Percentiles rank a stretch among this genome's conserved stretches.
Evolutionary conservation across 2,113 vertebrate genomes (phyloP).

Genomic region (Indicator maculatus): DNA sequence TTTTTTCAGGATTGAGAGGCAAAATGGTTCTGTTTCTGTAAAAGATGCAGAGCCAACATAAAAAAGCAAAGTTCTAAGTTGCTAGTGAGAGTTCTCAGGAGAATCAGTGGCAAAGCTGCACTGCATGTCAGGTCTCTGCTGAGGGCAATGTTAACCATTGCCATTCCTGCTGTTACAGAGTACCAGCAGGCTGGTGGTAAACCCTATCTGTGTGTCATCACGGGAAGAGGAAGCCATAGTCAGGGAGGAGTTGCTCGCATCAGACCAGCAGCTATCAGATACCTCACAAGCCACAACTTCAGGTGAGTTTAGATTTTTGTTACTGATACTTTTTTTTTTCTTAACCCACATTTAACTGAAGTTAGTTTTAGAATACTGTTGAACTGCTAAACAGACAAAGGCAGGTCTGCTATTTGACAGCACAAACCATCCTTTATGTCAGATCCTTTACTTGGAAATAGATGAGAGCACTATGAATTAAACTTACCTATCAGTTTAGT

Average conservation of each 20-base stretch:
- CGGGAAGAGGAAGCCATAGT: constrained; percentile 97
- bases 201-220: constrained; percentile 92
- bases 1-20: neutral
- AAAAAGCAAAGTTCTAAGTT: neutral
- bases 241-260: constrained; percentile 95
- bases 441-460: neutral
- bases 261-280: constrained; percentile 93
- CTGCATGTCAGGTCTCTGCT: neutral
- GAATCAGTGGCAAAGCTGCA: neutral
- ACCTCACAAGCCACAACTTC: constrained; percentile 91
- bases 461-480: neutral
- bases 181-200: constrained; percentile 85
- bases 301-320: constrained; percentile 80
- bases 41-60: neutral
- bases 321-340: neutral
- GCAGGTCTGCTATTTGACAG: neutral
- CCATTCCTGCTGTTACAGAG: constrained; percentile 79
- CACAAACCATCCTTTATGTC: neutral
- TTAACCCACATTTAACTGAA: neutral
- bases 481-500: neutral
- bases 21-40: neutral
- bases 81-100: neutral
- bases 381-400: neutral
- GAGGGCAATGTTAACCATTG: constrained; percentile 9
- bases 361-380: neutral